Evolutionary conservation across 2,888 invertebrate species (phyloP), one percentile per base, ranked within the genome.

Genomic region (Anoplius nigerrimus): DNA sequence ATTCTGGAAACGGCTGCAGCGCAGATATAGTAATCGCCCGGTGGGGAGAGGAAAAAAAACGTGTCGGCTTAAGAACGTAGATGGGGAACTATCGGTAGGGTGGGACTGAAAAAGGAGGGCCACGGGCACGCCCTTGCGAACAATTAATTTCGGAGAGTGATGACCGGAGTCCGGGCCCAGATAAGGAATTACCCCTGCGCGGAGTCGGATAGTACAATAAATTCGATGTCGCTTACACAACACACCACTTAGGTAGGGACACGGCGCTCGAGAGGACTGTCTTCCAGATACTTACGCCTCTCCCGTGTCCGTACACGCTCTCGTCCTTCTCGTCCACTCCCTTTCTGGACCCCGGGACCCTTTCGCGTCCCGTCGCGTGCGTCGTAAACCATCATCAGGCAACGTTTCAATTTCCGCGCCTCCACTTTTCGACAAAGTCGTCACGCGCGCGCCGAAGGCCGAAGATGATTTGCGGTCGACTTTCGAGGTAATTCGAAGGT

Each of bases 201-300:
- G 67, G 59, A 72, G 68, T 55, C 71, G 70, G 72, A 78, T 83
- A 76, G 62, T 70, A 63, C 72, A 80, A 85, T 86, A 85, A 86
- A 86, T 87, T 83, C 76, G 71, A 82, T 66, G 78, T 54, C 52
- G 62, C 71, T 78, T 83, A 84, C 84, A 85, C 74, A 83, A 65
- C 68, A 76, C 71, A 75, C 80, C 84, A 86, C 84, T 86, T 84
- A 83, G 66, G 16, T n/a, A 16, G 16, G 16, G 16, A 18, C 48
- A 48, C 5, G 48, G 18, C n/a, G 5, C 54, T 18, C 48, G 45
- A 45, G 18, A 60, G 57, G 60, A 34, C 42, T 63, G 18, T 42
- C 16, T 54, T 62, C 52, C 69, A 43, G 65, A 59, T 58, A 63
- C 48, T 18, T 56, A 48, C 18, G 56, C n/a, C 59, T 48, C 48